Percentiles rank a stretch among this genome's conserved stretches.
Conservation (phyloP, 2,113 vertebrate genomes). For the Delphinus delphis region DNA sequence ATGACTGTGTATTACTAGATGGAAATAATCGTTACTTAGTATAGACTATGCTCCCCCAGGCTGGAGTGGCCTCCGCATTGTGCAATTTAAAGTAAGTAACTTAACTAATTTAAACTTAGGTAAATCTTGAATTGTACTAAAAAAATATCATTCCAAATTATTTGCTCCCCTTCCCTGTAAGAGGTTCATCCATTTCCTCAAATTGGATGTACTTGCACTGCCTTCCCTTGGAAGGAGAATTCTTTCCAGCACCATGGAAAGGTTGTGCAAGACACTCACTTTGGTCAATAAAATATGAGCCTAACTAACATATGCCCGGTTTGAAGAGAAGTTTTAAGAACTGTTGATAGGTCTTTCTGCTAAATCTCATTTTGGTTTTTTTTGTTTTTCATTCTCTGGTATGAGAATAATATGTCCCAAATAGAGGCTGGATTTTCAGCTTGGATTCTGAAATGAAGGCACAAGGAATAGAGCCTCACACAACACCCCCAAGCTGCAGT, state of each 20-base stretch:
- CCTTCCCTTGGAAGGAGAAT: background rate
- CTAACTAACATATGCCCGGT: background rate
- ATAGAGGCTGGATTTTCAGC: background rate
- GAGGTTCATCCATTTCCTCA: background rate
- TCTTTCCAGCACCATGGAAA: background rate
- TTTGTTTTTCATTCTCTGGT: background rate
- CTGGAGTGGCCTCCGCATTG: background rate
- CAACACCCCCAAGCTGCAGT: fast-evolving
- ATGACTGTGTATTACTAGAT: background rate
- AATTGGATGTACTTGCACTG: background rate
- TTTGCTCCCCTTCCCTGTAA: background rate
- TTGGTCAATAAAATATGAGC: background rate
- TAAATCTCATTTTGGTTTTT: background rate
- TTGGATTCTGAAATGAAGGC: background rate
- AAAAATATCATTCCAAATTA: background rate
- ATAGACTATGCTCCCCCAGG: background rate
- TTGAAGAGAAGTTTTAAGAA: background rate
- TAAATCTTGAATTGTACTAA: background rate
- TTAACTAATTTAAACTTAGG: background rate
- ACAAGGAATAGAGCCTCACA: background rate
- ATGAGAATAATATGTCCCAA: background rate
- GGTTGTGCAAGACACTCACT: background rate
- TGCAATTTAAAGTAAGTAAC: background rate
- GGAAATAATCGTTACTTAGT: background rate
- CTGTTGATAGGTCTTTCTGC: background rate